Percentiles rank a stretch among this genome's conserved stretches.
phyloP scores from a whole-genome alignment of 2,888 invertebrate genomes.

The Dilophus febrilis region DNA sequence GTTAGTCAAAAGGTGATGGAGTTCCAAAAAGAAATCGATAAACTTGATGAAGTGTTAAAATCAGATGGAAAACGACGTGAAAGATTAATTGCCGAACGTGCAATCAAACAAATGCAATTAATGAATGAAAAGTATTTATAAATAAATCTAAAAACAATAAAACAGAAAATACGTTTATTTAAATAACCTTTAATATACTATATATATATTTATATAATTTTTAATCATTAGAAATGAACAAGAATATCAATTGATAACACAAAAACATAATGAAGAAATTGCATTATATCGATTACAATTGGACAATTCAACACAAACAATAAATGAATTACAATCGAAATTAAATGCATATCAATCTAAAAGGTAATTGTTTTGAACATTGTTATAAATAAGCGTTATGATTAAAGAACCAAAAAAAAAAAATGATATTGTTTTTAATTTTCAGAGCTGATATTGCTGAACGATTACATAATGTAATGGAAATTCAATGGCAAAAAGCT shows the following conservation, averaged over 20 bases:
- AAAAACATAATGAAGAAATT: conserved; percentile 63
- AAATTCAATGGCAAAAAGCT: conserved; percentile 65
- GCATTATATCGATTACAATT: conserved; percentile 53
- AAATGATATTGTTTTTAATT: background rate
- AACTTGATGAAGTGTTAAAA: conserved; percentile 45
- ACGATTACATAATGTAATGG: conserved; percentile 61
- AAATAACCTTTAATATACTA: background rate
- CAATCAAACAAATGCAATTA: conserved; percentile 52
- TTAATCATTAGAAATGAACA: conserved; percentile 40
- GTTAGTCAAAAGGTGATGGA: conserved; percentile 59
- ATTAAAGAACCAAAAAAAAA: background rate
- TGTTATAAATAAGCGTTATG: background rate
- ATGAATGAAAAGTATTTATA: conserved; percentile 45
- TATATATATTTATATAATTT: conserved; percentile 4
- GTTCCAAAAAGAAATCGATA: conserved; percentile 57
- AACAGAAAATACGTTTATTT: conserved; percentile 5
- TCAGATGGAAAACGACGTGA: conserved; percentile 46
- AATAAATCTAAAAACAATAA: background rate
- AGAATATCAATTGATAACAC: conserved; percentile 58
- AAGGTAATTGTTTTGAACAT: conserved; percentile 14
- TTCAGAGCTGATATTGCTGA: conserved; percentile 50
- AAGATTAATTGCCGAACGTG: conserved; percentile 46
- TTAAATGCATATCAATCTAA: conserved; percentile 25
- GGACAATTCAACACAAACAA: conserved; percentile 48
- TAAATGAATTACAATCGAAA: conserved; percentile 44